Evolutionary conservation across 92 coral and sea anemone species (phyloP).

Genomic region (Virgularia gustaviana): DNA sequence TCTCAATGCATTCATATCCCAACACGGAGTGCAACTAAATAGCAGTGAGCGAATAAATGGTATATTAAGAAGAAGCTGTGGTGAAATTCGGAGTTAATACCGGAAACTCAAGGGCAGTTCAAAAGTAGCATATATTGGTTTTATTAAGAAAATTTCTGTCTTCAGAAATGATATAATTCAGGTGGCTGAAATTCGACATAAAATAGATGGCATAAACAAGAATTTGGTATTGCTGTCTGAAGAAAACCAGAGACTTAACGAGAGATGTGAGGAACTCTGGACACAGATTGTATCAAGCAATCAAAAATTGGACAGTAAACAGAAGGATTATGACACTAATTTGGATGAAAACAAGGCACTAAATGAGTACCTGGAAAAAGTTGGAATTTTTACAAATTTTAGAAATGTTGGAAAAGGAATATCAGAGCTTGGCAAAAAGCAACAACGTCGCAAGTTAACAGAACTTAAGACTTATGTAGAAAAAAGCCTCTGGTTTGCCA

Average conservation of each 20-base stretch:
- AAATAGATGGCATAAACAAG: conserved; percentile 19
- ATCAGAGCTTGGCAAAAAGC: conserved; percentile 21
- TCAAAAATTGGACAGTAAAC: neutral
- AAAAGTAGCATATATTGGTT: conserved; percentile 28
- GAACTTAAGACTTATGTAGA: conserved; percentile 24
- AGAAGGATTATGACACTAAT: neutral
- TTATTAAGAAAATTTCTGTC: conserved; percentile 30
- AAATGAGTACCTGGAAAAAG: neutral
- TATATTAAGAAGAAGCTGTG: conserved; percentile 38
- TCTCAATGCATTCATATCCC: conserved; percentile 28
- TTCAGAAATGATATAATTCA: conserved; percentile 36
- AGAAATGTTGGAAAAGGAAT: conserved; percentile 22
- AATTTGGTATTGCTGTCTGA: conserved; percentile 14
- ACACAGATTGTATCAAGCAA: neutral
- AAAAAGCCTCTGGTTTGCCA: too few relatives aligned
- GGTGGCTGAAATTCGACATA: conserved; percentile 28
- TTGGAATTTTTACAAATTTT: conserved; percentile 4
- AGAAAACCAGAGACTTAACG: conserved; percentile 29
- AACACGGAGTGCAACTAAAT: conserved; percentile 22
- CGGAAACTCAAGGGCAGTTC: conserved; percentile 42
- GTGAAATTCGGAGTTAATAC: conserved; percentile 39
- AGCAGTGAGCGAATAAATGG: conserved; percentile 42
- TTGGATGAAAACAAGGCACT: conserved; percentile 4
- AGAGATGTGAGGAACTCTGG: conserved; percentile 42
- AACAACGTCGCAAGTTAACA: conserved; percentile 13